A percentile compares a stretch with the other conserved stretches of the same genome.
These are phyloP conservation scores for Thumatha senex DNA, from an alignment of 2,888 invertebrate species.

Conservation along the genomic window DNA sequence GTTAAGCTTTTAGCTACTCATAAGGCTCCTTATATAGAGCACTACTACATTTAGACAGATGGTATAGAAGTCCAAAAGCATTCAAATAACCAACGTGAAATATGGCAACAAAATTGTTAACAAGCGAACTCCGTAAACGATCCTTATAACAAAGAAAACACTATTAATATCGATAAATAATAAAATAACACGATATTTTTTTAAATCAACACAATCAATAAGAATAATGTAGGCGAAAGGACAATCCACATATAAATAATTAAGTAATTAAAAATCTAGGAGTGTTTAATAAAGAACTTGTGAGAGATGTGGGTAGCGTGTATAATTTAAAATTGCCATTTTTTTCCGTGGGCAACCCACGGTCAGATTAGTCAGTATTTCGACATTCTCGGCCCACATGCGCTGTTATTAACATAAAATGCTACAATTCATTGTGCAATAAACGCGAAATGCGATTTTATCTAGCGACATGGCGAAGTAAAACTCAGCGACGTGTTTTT, in stretches of 20 bases:
- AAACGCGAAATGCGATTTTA: constrained; percentile 77
- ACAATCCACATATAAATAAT: constrained; percentile 60
- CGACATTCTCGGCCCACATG: constrained; percentile 76
- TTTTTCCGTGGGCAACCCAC: constrained; percentile 76
- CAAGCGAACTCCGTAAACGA: constrained; percentile 44
- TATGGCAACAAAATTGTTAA: constrained; percentile 55
- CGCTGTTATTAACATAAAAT: constrained; percentile 78
- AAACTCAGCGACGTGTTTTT: constrained; percentile 50
- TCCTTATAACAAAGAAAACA: constrained; percentile 24
- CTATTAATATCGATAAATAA: constrained; percentile 20
- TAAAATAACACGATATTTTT: constrained; percentile 17
- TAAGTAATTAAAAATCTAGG: constrained; percentile 75
- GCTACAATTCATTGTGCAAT: constrained; percentile 79
- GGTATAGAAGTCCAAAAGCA: constrained; percentile 49
- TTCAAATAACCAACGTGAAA: constrained; percentile 45
- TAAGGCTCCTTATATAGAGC: constrained; percentile 22
- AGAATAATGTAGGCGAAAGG: constrained; percentile 54
- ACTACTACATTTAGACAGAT: constrained; percentile 41
- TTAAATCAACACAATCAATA: constrained; percentile 28
- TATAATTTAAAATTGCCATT: constrained; percentile 82
- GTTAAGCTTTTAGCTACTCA: constrained; percentile 18
- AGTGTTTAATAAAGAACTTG: constrained; percentile 68
- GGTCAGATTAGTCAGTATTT: constrained; percentile 80
- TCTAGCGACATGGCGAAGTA: constrained; percentile 66
- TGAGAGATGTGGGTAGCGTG: constrained; percentile 72